These are phyloP conservation scores for Aythya fuligula DNA, from an alignment of 2,797 vertebrate species.

Conservation along the genomic window DNA sequence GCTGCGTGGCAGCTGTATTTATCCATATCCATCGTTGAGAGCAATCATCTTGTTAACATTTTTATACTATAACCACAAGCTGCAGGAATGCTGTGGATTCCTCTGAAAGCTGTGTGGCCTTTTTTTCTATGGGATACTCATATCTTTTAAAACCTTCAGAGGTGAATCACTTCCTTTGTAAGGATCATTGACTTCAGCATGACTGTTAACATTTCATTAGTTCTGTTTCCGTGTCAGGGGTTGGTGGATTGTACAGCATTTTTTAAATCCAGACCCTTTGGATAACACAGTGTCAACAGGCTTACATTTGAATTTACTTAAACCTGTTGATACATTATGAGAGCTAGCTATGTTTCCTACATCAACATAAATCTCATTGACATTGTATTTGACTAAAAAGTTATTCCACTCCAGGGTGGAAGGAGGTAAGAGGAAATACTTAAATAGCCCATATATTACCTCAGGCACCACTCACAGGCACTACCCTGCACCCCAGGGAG, in stretches of 20 bases:
- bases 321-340: conserved; percentile 36
- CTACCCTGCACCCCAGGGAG: not conserved
- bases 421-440: not conserved
- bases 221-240: not conserved
- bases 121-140: conserved; percentile 3
- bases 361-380: conserved; percentile 41
- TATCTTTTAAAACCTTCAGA: conserved; percentile 9
- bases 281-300: not conserved
- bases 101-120: conserved; percentile 25
- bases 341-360: conserved; percentile 17
- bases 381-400: conserved; percentile 45
- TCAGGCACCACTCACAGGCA: conserved; percentile 63
- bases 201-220: not conserved
- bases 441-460: conserved; percentile 33
- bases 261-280: not conserved
- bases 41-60: not conserved
- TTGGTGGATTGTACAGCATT: not conserved
- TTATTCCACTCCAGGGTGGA: not conserved
- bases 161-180: conserved; percentile 33
- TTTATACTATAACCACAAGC: not conserved
- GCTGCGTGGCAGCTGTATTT: not conserved
- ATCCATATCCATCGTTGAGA: not conserved
- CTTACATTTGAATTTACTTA: conserved; percentile 51
- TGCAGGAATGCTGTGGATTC: conserved; percentile 17
- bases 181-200: not conserved